Conservation (phyloP, 2,113 vertebrate species). For the Nyctereutes procyonoides region DNA sequence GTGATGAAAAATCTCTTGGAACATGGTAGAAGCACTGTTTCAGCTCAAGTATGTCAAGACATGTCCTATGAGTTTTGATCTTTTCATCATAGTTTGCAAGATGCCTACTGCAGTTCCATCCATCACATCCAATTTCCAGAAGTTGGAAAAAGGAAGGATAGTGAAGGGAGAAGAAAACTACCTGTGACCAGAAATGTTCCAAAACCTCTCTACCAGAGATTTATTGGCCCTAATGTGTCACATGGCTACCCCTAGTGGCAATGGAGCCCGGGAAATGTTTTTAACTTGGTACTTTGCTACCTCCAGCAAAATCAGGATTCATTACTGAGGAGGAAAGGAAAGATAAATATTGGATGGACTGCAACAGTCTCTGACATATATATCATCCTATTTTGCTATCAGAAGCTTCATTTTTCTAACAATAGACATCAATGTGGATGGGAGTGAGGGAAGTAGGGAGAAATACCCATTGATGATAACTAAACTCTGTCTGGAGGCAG, state of each 20-base stretch:
- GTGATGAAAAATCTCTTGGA: background rate
- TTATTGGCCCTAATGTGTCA: background rate
- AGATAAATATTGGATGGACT: background rate
- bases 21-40: background rate
- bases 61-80: background rate
- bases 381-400: background rate
- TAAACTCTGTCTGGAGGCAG: background rate
- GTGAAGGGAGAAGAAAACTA: background rate
- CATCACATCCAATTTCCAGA: background rate
- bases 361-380: background rate
- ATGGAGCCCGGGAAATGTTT: background rate
- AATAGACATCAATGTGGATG: background rate
- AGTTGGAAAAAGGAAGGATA: background rate
- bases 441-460: background rate
- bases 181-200: background rate
- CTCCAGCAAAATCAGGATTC: background rate
- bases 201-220: background rate
- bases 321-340: background rate
- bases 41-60: background rate
- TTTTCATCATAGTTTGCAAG: conserved; percentile 2
- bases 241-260: background rate
- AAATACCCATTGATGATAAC: background rate
- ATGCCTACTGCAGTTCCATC: background rate
- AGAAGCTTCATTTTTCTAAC: background rate
- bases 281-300: background rate